These are phyloP conservation scores for Peromyscus aztecus DNA, from an alignment of 2,797 vertebrate species.

Conservation along the genomic window DNA sequence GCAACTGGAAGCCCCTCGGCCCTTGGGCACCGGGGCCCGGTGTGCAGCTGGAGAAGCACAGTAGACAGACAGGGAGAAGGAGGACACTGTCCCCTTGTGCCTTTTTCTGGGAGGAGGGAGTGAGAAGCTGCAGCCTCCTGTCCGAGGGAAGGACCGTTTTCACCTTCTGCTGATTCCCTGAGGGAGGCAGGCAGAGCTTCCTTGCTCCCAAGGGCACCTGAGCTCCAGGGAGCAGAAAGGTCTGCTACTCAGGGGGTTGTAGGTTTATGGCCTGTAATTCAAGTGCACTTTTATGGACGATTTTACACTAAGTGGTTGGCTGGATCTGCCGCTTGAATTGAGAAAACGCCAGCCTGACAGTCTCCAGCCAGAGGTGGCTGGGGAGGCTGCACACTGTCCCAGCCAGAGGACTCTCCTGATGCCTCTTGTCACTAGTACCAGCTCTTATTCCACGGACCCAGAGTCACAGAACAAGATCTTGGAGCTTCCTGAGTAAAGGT, in stretches of 20 bases:
- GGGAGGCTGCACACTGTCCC: neutral
- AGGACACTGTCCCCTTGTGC: neutral
- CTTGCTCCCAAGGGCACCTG: constrained; percentile 78
- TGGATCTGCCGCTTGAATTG: constrained; percentile 67
- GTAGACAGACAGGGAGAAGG: neutral
- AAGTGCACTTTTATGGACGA: constrained; percentile 77
- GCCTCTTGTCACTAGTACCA: neutral
- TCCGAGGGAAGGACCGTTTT: neutral
- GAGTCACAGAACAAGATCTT: neutral
- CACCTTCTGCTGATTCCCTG: neutral
- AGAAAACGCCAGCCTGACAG: constrained; percentile 64
- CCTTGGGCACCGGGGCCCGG: neutral
- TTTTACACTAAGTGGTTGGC: constrained; percentile 76
- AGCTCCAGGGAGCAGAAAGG: constrained; percentile 27
- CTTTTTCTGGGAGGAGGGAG: neutral
- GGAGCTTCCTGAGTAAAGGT: neutral
- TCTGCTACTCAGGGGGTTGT: neutral
- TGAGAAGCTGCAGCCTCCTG: rapidly evolving
- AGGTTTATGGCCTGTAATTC: constrained; percentile 64
- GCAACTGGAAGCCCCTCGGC: neutral
- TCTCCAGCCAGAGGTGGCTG: neutral
- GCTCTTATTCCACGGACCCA: neutral
- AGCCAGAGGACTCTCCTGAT: too few relatives aligned
- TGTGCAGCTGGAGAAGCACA: rapidly evolving
- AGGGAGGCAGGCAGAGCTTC: constrained; percentile 60